phyloP scores from a whole-genome alignment of 2,797 vertebrate species.

The Trematomus bernacchii region DNA sequence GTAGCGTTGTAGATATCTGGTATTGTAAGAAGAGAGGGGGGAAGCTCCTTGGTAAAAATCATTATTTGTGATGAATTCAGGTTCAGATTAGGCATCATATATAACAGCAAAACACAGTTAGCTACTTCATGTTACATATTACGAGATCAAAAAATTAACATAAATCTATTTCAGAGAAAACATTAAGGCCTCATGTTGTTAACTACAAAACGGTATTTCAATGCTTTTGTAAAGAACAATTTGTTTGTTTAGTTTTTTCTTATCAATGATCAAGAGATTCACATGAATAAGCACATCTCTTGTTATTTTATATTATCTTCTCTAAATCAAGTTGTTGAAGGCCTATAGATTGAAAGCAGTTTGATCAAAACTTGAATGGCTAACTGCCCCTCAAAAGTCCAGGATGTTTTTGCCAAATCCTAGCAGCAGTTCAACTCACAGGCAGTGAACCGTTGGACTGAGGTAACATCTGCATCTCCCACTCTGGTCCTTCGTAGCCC shows the following conservation, averaged over 20 bases:
- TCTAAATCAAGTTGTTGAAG: neutral
- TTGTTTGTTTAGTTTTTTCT: neutral
- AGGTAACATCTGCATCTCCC: conserved; percentile 35
- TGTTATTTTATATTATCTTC: neutral
- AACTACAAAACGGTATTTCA: neutral
- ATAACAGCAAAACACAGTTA: neutral
- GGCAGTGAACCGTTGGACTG: neutral
- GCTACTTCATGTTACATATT: neutral
- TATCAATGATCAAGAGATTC: neutral
- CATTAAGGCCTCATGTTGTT: neutral
- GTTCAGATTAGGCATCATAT: conserved; percentile 1
- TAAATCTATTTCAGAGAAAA: neutral
- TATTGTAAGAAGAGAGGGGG: conserved; percentile 32
- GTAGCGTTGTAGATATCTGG: conserved; percentile 2
- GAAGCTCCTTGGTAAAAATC: neutral
- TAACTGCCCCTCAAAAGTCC: neutral
- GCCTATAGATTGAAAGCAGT: neutral
- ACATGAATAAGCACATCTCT: neutral
- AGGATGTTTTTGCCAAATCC: neutral
- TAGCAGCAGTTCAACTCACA: conserved; percentile 9
- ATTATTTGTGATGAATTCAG: neutral
- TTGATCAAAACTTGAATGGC: neutral
- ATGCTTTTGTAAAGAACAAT: neutral
- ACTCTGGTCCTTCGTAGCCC: conserved; percentile 10
- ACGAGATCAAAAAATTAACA: neutral